These are phyloP conservation scores for Oithona nana DNA, from an alignment of 2,888 invertebrate genomes.

Conservation along the genomic window DNA sequence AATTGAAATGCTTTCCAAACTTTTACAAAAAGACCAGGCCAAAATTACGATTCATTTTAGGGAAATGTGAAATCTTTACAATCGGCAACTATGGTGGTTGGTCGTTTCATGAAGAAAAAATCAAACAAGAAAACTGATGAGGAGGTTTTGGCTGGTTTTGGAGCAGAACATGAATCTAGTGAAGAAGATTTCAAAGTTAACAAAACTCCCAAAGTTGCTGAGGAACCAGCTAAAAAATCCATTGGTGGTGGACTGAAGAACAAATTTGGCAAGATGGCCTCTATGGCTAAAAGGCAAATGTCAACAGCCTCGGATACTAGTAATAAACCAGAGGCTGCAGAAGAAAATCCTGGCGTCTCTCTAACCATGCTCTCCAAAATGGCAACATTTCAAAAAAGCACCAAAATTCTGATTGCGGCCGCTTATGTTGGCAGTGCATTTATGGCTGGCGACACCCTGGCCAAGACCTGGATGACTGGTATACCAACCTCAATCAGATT, in stretches of 20 bases:
- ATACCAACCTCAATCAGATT: constrained; percentile 1
- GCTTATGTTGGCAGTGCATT: not conserved
- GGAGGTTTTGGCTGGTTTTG: not conserved
- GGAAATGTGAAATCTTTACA: not conserved
- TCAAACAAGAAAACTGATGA: not conserved
- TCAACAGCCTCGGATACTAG: not conserved
- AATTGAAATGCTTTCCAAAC: not conserved
- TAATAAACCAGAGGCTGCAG: not conserved
- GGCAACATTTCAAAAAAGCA: not conserved
- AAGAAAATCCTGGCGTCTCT: not conserved
- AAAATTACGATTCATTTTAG: too few species aligned
- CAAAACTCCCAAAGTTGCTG: not conserved
- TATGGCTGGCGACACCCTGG: not conserved
- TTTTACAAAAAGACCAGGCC: not conserved
- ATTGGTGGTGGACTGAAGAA: not conserved
- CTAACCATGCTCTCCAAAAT: not conserved
- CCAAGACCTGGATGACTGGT: not conserved
- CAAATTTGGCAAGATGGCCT: too few species aligned
- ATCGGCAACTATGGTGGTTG: not conserved
- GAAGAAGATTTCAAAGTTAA: not conserved
- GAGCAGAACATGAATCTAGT: not conserved
- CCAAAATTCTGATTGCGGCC: not conserved
- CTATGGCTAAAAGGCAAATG: not conserved
- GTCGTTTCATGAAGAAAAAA: not conserved
- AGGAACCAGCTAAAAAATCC: not conserved